Conservation (phyloP, 1,140 invertebrate species). For the Drosophila teissieri region DNA sequence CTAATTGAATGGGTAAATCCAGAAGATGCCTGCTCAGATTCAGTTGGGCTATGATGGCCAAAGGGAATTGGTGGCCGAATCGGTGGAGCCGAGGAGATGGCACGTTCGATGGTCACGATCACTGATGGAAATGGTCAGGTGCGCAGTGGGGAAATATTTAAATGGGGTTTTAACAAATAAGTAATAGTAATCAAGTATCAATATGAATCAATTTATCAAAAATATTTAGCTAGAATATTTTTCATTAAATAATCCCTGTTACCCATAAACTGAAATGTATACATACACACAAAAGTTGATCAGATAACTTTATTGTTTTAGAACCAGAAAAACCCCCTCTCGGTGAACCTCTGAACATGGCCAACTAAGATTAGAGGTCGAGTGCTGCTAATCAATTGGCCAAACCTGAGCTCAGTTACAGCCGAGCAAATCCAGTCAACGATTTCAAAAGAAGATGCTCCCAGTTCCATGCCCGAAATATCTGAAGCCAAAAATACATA, state of each 20-base stretch:
- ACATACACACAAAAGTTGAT: no score
- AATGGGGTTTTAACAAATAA: not conserved
- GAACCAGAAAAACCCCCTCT: not conserved
- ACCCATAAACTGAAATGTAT: no score
- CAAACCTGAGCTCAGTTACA: conserved; percentile 55
- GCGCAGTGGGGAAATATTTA: not conserved
- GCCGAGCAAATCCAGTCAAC: conserved; percentile 16
- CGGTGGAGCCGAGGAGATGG: conserved; percentile 21
- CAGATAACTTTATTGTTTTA: no score
- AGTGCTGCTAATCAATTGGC: conserved; percentile 65
- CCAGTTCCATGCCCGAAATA: not conserved
- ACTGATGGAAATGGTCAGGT: conserved; percentile 25
- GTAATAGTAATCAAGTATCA: no score
- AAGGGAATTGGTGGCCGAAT: conserved; percentile 40
- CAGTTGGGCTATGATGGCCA: conserved; percentile 29
- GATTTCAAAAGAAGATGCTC: conserved; percentile 10
- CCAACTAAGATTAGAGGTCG: conserved; percentile 40
- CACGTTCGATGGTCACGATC: conserved; percentile 37
- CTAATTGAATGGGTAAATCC: conserved; percentile 51
- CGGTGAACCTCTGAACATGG: not conserved
- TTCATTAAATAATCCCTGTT: no score
- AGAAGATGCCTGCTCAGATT: conserved; percentile 13
- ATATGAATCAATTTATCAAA: no score
- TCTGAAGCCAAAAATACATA: conserved; percentile 9
- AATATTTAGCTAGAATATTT: no score